Evolutionary conservation across 1,140 invertebrate genomes (phyloP), one percentile per base, ranked within the genome.

Genomic region (Orchesella cincta): DNA sequence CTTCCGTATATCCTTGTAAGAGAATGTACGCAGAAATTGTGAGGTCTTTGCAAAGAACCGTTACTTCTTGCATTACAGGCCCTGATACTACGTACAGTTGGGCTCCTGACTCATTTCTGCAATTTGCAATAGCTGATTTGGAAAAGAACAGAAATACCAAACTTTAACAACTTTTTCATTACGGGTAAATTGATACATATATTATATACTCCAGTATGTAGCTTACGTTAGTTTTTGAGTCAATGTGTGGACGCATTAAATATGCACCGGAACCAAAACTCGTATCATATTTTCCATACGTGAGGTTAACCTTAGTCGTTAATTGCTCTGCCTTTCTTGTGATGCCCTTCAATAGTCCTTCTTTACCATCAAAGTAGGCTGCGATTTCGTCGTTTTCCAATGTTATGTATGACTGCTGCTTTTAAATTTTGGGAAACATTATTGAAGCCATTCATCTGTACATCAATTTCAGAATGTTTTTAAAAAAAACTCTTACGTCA

Each of bases 301-400:
- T 90, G 34, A 96, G 88, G 31, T 90, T 89, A 74, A 92, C 92
- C 34, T 93, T 73, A 3, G 64, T 91, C 82, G 91, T 91, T 18
- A 90, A 90, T 83, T 89, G 92, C 23, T 90, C 91, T 14, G 87
- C 91, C 85, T 92, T 94, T 31, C 91, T 88, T 5, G 91, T 93
- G 0, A 94, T 89, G 31, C 91, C 90, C 82, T 92, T 91, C 31
- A 96, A 85, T 80, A 96, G 92, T 8, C 94, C 94, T 0, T 89
- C 91, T 79, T 91, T 89, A 18, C 93, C 91, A 78, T 94, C 93
- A 76, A 96, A 92, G 1, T 94, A 84, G 1, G 93, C 84, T 75
- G 92, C 92, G 84, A 94, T 87, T 36, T 90, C 88, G 1, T 90
- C 88, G 84, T 95, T 96, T 82, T 96, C 93, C 8, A 97, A 82